phyloP scores from a whole-genome alignment of 2,888 invertebrate species.

The Drosophila paranaensis region DNA sequence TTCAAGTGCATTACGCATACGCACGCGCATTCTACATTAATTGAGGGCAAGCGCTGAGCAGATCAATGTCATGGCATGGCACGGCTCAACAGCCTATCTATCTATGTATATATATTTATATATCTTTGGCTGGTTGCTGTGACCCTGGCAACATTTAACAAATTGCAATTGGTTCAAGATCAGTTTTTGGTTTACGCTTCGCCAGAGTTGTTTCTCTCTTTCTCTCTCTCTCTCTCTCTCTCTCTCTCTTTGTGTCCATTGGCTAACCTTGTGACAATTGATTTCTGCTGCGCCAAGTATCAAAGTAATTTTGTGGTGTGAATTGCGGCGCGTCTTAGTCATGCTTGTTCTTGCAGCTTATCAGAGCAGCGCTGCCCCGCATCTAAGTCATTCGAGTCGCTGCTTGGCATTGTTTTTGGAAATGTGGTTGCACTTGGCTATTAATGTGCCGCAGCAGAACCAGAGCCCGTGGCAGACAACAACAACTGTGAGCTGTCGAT shows the following conservation, averaged over 20 bases:
- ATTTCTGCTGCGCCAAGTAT: constrained; percentile 34
- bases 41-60: constrained; percentile 28
- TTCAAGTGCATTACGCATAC: constrained; percentile 71
- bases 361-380: constrained; percentile 30
- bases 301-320: constrained; percentile 51
- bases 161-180: constrained; percentile 78
- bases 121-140: constrained; percentile 45
- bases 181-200: constrained; percentile 38
- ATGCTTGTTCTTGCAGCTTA: constrained; percentile 66
- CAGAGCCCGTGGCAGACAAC: constrained; percentile 38
- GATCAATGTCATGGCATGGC: constrained; percentile 64
- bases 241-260: constrained; percentile 14
- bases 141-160: constrained; percentile 66
- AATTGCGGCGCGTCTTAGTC: constrained; percentile 47
- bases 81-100: constrained; percentile 23
- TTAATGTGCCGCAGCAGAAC: constrained; percentile 28
- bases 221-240: no score
- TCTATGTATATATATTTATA: constrained; percentile 10
- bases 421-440: constrained; percentile 77
- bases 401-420: constrained; percentile 75
- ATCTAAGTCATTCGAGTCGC: constrained; percentile 67
- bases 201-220: not conserved
- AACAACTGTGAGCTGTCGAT: constrained; percentile 31
- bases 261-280: constrained; percentile 60
- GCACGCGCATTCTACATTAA: constrained; percentile 60